Conservation (phyloP, 1,140 invertebrate genomes). For the Trichonephila clavipes region DNA sequence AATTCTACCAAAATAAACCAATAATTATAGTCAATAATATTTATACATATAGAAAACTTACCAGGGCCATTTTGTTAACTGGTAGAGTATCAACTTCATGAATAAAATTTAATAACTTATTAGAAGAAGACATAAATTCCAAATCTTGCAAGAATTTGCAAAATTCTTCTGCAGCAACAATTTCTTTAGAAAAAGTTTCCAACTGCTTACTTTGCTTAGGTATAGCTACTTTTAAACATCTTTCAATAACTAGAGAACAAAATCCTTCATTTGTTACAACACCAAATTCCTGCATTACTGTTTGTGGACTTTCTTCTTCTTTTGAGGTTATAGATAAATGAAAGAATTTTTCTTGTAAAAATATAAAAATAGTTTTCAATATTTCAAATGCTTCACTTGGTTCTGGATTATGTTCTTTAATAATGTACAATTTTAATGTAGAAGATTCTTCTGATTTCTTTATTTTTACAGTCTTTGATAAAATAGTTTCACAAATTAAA, state of each 20-base stretch:
- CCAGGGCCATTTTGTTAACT: conserved; percentile 88
- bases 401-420: conserved; percentile 53
- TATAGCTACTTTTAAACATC: conserved; percentile 88
- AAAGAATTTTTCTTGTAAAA: conserved; percentile 83
- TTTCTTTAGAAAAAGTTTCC: conserved; percentile 85
- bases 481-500: conserved; percentile 77
- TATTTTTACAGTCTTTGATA: conserved; percentile 6
- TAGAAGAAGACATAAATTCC: conserved; percentile 80
- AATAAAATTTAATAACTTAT: conserved; percentile 85
- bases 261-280: conserved; percentile 85
- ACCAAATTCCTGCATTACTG: conserved; percentile 85
- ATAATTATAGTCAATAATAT: neutral
- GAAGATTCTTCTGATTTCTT: neutral
- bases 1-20: neutral
- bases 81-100: conserved; percentile 89
- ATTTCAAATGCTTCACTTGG: conserved; percentile 83
- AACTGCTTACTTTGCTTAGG: conserved; percentile 88
- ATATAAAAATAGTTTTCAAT: conserved; percentile 84
- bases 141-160: conserved; percentile 84
- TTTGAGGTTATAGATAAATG: conserved; percentile 81
- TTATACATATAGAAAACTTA: neutral
- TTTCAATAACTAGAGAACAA: conserved; percentile 85
- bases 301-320: conserved; percentile 80
- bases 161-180: conserved; percentile 85
- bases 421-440: conserved; percentile 23